Base-by-base conservation (phyloP, 2,797 vertebrate genomes). In the Malacoctenus gilli region DNA sequence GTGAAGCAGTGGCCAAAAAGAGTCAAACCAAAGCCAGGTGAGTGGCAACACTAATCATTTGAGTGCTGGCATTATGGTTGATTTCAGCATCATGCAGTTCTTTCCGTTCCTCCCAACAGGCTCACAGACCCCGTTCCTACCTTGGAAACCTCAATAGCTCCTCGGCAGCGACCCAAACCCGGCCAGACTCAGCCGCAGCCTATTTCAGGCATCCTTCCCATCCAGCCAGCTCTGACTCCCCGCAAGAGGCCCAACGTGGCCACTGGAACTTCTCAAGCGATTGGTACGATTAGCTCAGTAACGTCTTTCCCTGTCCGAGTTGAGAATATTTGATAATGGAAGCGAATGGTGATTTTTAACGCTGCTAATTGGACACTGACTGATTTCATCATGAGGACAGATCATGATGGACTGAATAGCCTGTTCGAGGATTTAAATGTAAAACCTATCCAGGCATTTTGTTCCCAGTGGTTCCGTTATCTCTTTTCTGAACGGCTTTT, bases 1-100 rank as follows among this genome's bases (percentile, higher is more conserved):
- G 96, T 57, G 97, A 99, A 87, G 97, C 96, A 57, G 93, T 96
- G 84, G 95, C 94, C 71, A 99, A 97, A 92, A 99, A 98, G 90
- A 96, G 90, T 85, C 89, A 96, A 70, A 94, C 92, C 68, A 99
- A 99, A 93, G 93, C 97, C 88, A 95, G 97, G 97, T 99, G 76
- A 91, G 85, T 59, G 21, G 37, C 7, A 34, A 39, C 53, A 40
- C 31, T 11, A 67, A 59, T 12, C 1, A 7, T 21, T 20, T 46
- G 0, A 43, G 2, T 44, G 12, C 30, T 14, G 20, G 0, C 44
- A 9, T 49, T 3, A 3, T 14, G 6, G 2, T 51, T 28, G 51
- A 18, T 12, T 16, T 25, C 5, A 18, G 9, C 2, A 12, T 59
- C 16, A 48, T 2, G 14, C 4, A 35, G 4, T 41, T 21, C 13